These are phyloP conservation scores for Whitmania pigra DNA, from an alignment of 1,140 invertebrate genomes.

Conservation along the genomic window DNA sequence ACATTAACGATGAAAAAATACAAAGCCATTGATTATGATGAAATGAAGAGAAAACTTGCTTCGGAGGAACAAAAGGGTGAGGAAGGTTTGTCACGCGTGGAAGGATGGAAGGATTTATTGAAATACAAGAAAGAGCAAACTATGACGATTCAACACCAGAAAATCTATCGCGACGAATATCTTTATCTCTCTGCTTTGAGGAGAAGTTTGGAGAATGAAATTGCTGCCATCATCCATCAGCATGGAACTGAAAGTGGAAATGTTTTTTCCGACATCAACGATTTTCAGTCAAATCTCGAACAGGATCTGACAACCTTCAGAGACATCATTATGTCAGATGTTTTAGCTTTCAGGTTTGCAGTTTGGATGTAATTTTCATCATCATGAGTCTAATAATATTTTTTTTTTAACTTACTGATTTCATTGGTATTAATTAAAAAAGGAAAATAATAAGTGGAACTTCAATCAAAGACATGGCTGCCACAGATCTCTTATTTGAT, in stretches of 20 bases:
- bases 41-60: conserved; percentile 31
- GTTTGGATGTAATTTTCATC: no score
- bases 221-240: not conserved
- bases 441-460: conserved; percentile 35
- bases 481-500: conserved; percentile 13
- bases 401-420: conserved; percentile 21
- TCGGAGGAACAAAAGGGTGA: conserved; percentile 34
- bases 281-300: conserved; percentile 32
- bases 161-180: conserved; percentile 38
- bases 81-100: conserved; percentile 36
- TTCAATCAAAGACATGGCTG: no score
- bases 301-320: conserved; percentile 26
- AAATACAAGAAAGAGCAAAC: conserved; percentile 28
- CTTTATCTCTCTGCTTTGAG: conserved; percentile 20
- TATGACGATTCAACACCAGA: conserved; percentile 34
- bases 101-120: conserved; percentile 31
- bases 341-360: no score
- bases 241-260: not conserved
- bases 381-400: no score
- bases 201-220: conserved; percentile 9
- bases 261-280: not conserved
- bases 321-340: no score
- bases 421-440: conserved; percentile 27
- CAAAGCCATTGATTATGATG: conserved; percentile 35
- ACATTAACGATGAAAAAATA: conserved; percentile 37